Conservation (phyloP, 37 sponge, comb jelly and placozoan genomes). For the Crambe crambe region DNA sequence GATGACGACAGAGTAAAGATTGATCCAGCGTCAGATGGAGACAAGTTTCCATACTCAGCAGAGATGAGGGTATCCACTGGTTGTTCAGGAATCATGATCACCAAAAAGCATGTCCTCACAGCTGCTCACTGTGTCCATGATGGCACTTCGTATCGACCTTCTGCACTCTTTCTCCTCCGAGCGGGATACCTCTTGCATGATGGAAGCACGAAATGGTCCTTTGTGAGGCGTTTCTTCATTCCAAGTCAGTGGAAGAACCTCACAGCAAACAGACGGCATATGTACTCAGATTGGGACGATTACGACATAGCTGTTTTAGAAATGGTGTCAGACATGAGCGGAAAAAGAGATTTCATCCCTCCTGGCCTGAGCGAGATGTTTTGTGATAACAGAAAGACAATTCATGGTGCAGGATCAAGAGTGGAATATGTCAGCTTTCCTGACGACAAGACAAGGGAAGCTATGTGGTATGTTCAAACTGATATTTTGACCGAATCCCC, state of each 20-base stretch:
- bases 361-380: conserved; percentile 70
- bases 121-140: conserved; percentile 89
- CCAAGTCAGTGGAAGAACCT: conserved; percentile 69
- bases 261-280: conserved; percentile 7
- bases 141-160: conserved; percentile 34
- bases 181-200: conserved; percentile 46
- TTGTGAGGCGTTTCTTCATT: conserved; percentile 50
- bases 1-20: conserved; percentile 70
- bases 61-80: conserved; percentile 84
- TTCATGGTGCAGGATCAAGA: conserved; percentile 57
- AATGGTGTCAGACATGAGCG: conserved; percentile 22
- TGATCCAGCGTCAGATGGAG: conserved; percentile 47
- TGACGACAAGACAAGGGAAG: conserved; percentile 73
- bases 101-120: conserved; percentile 66
- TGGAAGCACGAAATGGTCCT: conserved; percentile 46
- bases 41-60: conserved; percentile 65
- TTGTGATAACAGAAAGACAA: conserved; percentile 12
- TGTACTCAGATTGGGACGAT: conserved; percentile 65
- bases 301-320: conserved; percentile 73
- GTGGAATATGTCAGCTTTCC: conserved; percentile 80
- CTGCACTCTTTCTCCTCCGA: conserved; percentile 46
- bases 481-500: conserved; percentile 45
- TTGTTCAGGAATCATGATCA: conserved; percentile 77
- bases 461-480: conserved; percentile 66
- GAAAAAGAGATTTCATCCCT: conserved; percentile 35